phyloP scores from a whole-genome alignment of 2,797 vertebrate species.

The Lepus oiostolus region DNA sequence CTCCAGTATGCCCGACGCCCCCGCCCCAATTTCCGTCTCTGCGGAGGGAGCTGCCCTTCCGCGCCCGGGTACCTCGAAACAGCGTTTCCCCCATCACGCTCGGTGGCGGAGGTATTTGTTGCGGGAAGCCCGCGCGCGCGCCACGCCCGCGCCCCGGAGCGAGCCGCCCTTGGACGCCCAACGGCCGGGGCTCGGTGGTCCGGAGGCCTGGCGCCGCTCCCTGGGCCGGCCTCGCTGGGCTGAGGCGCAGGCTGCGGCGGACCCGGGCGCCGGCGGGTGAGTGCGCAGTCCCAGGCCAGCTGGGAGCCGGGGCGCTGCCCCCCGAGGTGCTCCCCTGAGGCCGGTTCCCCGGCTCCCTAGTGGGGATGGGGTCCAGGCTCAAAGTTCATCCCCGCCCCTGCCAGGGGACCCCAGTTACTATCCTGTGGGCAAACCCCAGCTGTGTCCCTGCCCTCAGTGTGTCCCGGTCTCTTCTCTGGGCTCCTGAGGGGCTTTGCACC shows the following conservation, averaged over 20 bases:
- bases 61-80: not conserved
- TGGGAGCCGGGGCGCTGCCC: not conserved
- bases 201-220: not conserved
- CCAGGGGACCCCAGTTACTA: not conserved
- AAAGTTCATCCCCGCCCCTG: not conserved
- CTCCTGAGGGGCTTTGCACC: not conserved
- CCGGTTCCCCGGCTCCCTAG: not conserved
- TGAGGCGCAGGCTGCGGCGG: not conserved
- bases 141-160: not conserved
- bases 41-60: too few relatives aligned
- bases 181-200: slow-evolving; percentile 42
- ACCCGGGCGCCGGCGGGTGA: not conserved
- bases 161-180: not conserved
- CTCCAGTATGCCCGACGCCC: not conserved
- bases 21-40: not conserved
- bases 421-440: too few relatives aligned
- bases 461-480: not conserved
- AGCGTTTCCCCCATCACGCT: not conserved
- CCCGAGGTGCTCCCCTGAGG: too few relatives aligned
- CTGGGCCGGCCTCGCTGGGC: not conserved
- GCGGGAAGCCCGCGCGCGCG: accelerated
- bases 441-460: not conserved
- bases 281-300: not conserved
- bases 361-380: not conserved
- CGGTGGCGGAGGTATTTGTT: accelerated